These are phyloP conservation scores for Agelaius tricolor DNA, from an alignment of 2,113 vertebrate species.

Conservation along the genomic window DNA sequence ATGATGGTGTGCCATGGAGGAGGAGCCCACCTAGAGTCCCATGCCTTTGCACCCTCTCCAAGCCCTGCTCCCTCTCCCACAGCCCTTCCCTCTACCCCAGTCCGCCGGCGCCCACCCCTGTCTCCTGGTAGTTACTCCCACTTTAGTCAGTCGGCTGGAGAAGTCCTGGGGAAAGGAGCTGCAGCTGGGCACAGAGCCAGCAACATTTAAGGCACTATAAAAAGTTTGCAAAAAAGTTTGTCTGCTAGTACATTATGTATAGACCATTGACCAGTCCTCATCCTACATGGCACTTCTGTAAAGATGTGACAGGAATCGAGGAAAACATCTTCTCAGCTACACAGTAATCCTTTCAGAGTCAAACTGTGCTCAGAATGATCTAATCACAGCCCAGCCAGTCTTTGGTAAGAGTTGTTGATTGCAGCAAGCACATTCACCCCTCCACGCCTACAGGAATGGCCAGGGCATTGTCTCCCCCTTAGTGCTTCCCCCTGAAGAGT, in stretches of 20 bases:
- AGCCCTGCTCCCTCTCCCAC: not conserved
- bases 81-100: not conserved
- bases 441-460: too few species aligned
- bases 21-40: not conserved
- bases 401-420: not conserved
- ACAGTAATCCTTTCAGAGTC: not conserved
- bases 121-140: too few species aligned
- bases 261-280: not conserved
- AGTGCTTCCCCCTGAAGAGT: rapidly evolving
- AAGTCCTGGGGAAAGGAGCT: not conserved
- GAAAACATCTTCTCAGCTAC: not conserved
- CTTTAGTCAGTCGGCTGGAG: not conserved
- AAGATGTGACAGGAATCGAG: not conserved
- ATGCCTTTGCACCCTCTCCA: rapidly evolving
- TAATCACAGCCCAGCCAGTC: not conserved
- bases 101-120: rapidly evolving
- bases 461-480: not conserved
- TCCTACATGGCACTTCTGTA: not conserved
- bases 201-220: not conserved
- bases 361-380: not conserved
- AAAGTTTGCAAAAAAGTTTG: not conserved
- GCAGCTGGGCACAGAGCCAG: not conserved
- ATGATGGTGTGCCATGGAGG: rapidly evolving
- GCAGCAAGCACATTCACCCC: not conserved
- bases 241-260: not conserved